Evolutionary conservation across 2,113 vertebrate species (phyloP).

Genomic region (Chauna torquata): DNA sequence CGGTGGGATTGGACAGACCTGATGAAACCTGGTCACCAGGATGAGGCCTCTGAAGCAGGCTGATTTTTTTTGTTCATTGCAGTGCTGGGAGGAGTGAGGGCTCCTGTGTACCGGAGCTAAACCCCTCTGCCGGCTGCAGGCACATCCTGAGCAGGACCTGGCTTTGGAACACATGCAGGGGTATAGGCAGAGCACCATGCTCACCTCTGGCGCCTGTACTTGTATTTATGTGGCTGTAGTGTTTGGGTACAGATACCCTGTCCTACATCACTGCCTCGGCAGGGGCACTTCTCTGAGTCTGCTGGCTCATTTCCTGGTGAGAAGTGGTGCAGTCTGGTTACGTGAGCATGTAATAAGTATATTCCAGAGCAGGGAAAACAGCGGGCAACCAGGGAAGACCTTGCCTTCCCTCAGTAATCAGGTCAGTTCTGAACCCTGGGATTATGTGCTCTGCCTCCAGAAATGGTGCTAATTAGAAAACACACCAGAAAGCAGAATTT

Average conservation of each 20-base stretch:
- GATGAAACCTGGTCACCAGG: fast-evolving
- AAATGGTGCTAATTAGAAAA: neutral
- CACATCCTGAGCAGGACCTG: neutral
- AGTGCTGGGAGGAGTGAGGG: neutral
- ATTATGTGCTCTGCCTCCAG: neutral
- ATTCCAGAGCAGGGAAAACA: neutral
- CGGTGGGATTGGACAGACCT: fast-evolving
- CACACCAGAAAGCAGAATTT: conserved; percentile 7
- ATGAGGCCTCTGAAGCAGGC: neutral
- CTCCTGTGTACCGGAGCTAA: neutral
- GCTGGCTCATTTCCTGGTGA: neutral
- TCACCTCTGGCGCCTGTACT: neutral
- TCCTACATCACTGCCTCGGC: neutral
- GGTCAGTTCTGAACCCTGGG: neutral
- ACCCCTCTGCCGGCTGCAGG: neutral
- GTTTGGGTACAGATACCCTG: neutral
- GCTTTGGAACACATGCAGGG: neutral
- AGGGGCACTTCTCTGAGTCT: neutral
- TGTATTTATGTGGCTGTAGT: neutral
- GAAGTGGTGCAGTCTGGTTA: neutral
- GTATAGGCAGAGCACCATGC: neutral
- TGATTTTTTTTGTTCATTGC: neutral
- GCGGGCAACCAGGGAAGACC: neutral
- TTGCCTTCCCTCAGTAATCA: neutral
- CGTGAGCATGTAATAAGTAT: neutral